phyloP scores from a whole-genome alignment of 2,113 vertebrate species.

The Tretioscincus oriximinensis region DNA sequence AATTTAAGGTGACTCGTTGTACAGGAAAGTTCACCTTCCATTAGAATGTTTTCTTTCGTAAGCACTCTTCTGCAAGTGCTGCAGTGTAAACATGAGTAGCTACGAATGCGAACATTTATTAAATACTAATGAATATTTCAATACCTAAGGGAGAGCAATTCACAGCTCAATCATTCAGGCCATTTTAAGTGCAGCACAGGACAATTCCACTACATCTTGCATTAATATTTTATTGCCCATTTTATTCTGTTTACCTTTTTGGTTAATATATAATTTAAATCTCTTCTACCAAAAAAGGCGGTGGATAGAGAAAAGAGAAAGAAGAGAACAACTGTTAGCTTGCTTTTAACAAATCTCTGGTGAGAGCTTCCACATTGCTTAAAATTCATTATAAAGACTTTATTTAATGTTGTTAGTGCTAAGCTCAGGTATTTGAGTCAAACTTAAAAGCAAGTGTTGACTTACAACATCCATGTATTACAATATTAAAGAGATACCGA shows the following conservation, averaged over 20 bases:
- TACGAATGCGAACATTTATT: conserved; percentile 82
- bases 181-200: conserved; percentile 82
- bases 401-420: conserved; percentile 75
- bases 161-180: conserved; percentile 83
- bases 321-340: conserved; percentile 72
- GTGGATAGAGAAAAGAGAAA: not conserved
- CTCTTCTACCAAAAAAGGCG: conserved; percentile 71
- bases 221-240: conserved; percentile 85
- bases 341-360: conserved; percentile 83
- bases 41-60: conserved; percentile 85
- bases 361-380: conserved; percentile 75
- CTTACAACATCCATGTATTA: conserved; percentile 41
- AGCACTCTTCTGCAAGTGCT: conserved; percentile 81
- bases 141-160: conserved; percentile 81
- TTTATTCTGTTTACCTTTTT: conserved; percentile 88
- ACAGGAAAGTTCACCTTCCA: conserved; percentile 80
- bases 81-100: conserved; percentile 82
- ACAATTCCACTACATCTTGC: conserved; percentile 84
- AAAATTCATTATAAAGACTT: conserved; percentile 75
- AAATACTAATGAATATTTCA: conserved; percentile 88
- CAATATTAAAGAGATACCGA: conserved; percentile 42
- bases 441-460: conserved; percentile 61
- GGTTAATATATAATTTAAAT: conserved; percentile 87
- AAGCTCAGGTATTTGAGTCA: conserved; percentile 70
- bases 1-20: conserved; percentile 81